Evolutionary conservation across 2,113 vertebrate genomes (phyloP).

Genomic region (Miniopterus natalensis): DNA sequence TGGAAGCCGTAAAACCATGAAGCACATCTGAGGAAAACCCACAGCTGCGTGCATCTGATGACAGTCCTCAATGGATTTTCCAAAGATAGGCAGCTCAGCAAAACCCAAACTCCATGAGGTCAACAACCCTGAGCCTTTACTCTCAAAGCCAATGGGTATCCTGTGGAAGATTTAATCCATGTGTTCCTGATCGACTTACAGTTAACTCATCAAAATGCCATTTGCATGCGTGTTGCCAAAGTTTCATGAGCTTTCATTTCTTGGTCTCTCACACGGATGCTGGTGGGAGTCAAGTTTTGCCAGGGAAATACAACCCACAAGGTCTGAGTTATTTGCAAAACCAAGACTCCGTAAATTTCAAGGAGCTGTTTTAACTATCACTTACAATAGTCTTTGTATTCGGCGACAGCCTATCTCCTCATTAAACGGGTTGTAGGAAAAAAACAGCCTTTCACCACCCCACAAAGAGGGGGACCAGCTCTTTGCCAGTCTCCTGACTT

Average conservation of each 20-base stretch:
- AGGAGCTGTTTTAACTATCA: conserved; percentile 56
- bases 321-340: conserved; percentile 65
- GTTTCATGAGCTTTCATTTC: conserved; percentile 61
- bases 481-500: not conserved
- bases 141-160: conserved; percentile 48
- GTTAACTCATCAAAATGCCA: conserved; percentile 78
- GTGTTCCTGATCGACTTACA: conserved; percentile 72
- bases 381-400: conserved; percentile 39
- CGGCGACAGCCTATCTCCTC: not conserved
- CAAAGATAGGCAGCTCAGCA: conserved; percentile 64
- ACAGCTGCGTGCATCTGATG: conserved; percentile 62
- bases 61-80: conserved; percentile 67
- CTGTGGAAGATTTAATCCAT: conserved; percentile 66
- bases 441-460: not conserved
- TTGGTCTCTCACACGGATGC: conserved; percentile 22
- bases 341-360: conserved; percentile 48
- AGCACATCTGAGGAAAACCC: conserved; percentile 66
- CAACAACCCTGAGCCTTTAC: conserved; percentile 23
- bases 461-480: not conserved
- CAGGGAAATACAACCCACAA: conserved; percentile 49
- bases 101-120: conserved; percentile 67
- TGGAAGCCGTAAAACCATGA: conserved; percentile 65
- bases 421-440: conserved; percentile 6
- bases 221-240: conserved; percentile 75
- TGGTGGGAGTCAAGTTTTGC: conserved; percentile 66